phyloP scores from a whole-genome alignment of 1,140 invertebrate genomes.

The Trachymyrmex cornetzi region DNA sequence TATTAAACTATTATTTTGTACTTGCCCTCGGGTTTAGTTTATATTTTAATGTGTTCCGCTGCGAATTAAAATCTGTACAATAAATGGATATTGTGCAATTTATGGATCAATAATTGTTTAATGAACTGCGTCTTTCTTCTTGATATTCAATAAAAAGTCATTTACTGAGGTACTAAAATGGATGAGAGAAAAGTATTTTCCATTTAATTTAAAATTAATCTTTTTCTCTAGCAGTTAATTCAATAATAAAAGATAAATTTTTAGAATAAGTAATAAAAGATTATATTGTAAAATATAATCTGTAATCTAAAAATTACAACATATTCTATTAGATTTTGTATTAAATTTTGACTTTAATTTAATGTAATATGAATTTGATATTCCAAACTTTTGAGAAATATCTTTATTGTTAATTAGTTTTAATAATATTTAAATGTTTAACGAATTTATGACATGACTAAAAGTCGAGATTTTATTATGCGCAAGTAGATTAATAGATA shows the following conservation, averaged over 20 bases:
- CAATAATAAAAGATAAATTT: neutral
- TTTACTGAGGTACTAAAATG: neutral
- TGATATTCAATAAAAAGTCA: conserved; percentile 9
- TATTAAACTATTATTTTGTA: conserved; percentile 20
- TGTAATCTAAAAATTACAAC: neutral
- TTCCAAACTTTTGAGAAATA: neutral
- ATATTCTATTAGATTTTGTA: neutral
- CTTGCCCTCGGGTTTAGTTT: conserved; percentile 10
- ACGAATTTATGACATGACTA: neutral
- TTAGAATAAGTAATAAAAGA: neutral
- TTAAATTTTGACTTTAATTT: neutral
- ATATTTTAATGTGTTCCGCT: neutral
- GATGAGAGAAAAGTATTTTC: neutral
- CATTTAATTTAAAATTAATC: neutral
- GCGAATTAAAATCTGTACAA: conserved; percentile 1
- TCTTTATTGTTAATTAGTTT: neutral
- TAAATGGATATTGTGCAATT: neutral
- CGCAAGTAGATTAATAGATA: neutral
- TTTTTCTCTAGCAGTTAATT: neutral
- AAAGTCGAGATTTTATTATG: neutral
- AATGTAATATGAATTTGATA: neutral
- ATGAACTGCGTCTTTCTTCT: neutral
- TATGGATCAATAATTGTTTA: neutral
- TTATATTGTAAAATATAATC: neutral
- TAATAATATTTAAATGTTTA: neutral